phyloP scores from a whole-genome alignment of 1,140 invertebrate genomes.

The Diabrotica undecimpunctata region DNA sequence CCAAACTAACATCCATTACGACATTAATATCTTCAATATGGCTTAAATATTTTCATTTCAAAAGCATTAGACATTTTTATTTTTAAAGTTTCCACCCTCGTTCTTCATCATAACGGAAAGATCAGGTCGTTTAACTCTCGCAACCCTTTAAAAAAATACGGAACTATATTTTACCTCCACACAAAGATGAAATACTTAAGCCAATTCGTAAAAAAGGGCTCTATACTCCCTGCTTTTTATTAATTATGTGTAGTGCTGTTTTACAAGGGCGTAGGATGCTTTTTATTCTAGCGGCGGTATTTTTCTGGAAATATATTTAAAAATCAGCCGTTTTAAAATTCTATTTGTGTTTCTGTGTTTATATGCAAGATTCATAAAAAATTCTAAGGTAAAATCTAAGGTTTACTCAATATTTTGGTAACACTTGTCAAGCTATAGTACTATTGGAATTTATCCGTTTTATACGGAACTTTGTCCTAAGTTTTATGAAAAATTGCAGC shows the following conservation, averaged over 20 bases:
- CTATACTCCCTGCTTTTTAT: conserved; percentile 6
- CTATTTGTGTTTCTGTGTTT: no score
- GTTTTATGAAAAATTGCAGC: no score
- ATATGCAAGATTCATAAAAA: no score
- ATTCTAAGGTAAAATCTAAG: no score
- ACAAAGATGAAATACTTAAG: conserved; percentile 9
- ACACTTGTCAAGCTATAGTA: no score
- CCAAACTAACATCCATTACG: conserved; percentile 3
- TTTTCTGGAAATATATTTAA: no score
- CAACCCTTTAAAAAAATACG: conserved; percentile 23
- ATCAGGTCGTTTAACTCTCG: conserved; percentile 18
- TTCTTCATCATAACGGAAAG: neutral
- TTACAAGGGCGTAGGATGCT: no score
- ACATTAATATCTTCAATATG: conserved; percentile 18
- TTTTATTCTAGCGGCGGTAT: no score
- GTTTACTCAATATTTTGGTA: no score
- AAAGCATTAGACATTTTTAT: conserved; percentile 6
- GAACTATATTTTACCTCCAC: conserved; percentile 17
- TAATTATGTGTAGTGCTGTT: conserved; percentile 6
- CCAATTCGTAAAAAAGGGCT: conserved; percentile 4
- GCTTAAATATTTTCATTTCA: conserved; percentile 12
- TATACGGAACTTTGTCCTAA: no score
- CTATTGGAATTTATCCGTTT: no score
- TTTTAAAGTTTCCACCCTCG: conserved; percentile 12
- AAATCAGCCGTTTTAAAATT: no score